phyloP scores from a whole-genome alignment of 2,113 vertebrate species.

The Natator depressus region DNA sequence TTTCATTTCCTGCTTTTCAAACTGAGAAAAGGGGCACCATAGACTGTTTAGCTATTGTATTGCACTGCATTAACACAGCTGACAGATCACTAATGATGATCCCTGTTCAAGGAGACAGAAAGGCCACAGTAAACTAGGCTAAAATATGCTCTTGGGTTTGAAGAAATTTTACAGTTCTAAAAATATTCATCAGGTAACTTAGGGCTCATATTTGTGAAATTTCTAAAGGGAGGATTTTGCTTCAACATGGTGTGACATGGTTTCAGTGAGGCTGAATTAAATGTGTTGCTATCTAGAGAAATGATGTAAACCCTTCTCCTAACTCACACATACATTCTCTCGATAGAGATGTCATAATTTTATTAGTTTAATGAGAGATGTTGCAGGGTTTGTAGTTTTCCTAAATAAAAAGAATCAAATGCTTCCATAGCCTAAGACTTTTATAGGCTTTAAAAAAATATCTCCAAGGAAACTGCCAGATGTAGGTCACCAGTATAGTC shows the following conservation, averaged over 20 bases:
- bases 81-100: background rate
- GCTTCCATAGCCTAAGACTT: rapidly evolving
- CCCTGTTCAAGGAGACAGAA: conserved; percentile 29
- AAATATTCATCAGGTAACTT: conserved; percentile 48
- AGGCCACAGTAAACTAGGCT: conserved; percentile 43
- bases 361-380: background rate
- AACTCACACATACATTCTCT: background rate
- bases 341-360: background rate
- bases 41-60: background rate
- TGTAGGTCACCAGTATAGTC: background rate
- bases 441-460: background rate
- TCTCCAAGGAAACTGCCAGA: background rate
- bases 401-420: background rate
- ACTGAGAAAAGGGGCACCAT: background rate
- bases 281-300: conserved; percentile 45
- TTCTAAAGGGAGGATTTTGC: conserved; percentile 60
- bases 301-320: background rate
- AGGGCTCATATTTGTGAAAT: conserved; percentile 62
- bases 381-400: background rate
- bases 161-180: conserved; percentile 40
- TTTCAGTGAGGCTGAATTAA: conserved; percentile 43
- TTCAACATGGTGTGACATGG: conserved; percentile 46
- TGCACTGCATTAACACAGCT: background rate
- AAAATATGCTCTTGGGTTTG: conserved; percentile 51
- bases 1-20: background rate